Evolutionary conservation across 30 jellyfish, hydroid and myxozoan species (phyloP), one percentile per base, ranked within the genome.

Genomic region (Turritopsis rubra): DNA sequence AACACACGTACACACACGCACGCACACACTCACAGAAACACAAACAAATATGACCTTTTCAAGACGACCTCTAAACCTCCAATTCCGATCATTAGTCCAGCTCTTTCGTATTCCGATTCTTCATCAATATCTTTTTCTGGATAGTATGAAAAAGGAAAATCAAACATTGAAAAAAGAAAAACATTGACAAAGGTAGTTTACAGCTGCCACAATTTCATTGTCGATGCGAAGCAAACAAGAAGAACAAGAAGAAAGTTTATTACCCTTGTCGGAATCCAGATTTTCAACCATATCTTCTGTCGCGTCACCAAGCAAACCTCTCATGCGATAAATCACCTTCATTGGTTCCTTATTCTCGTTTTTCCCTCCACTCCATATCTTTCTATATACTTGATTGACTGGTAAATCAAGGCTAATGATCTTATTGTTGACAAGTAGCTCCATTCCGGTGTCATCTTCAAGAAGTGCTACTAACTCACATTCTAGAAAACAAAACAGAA

Each of bases 371-470:
- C 96, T 87, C 98, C 98, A 92, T 16, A 92, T 85, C 87, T 92
- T 92, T 85, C 87, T 88, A 82, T 79, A 87, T 7, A 92, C 98
- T 75, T 92, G 97, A 41, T 86, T 84, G 70, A 92, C 98, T 29
- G 98, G 98, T 81, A 92, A 70, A 60, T 92, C 98, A 18, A 92
- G 87, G 88, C 96, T 92, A 72, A 92, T 92, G 81, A 92, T 92
- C 79, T 92, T 92, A 84, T 92, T 92, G 86, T 92, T 88, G n/a
- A 92, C 98, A 21, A 92, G 93, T 28, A 92, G 88, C 92, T 91
- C 97, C 97, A 91, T 91, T 30, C 97, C 97, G 1, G 97, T 91
- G 52, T 91, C 97, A 80, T 91, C 97, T 87, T 91, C 97, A 29
- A 91, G 95, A 52, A 91, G 68, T 18, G 97, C 97, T 29, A 91